Evolutionary conservation across 2,888 invertebrate species (phyloP).

Genomic region (Terebella lapidaria): DNA sequence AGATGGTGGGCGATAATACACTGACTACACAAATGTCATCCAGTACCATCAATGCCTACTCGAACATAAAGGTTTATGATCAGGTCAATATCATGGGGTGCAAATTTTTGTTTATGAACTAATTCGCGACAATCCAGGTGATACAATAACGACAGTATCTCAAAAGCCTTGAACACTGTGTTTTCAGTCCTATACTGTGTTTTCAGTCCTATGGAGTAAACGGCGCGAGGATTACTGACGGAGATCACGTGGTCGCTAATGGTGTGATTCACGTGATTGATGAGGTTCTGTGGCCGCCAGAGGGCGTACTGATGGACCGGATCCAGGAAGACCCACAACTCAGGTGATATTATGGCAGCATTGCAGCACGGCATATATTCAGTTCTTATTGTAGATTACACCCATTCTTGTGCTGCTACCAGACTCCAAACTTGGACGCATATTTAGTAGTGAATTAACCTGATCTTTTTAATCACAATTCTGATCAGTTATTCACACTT

Average conservation of each 20-base stretch:
- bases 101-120: no score
- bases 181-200: no score
- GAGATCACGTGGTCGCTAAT: constrained; percentile 55
- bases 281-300: constrained; percentile 54
- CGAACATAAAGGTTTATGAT: constrained; percentile 55
- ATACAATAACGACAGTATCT: no score
- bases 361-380: no score
- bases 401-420: no score
- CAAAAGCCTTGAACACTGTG: no score
- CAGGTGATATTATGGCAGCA: constrained; percentile 38
- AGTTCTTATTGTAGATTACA: no score
- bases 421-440: no score
- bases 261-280: constrained; percentile 57
- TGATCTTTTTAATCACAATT: no score
- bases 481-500: no score
- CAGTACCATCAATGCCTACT: constrained; percentile 47
- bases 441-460: no score
- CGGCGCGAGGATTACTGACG: constrained; percentile 53
- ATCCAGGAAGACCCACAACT: constrained; percentile 52
- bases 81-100: constrained; percentile 36
- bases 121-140: no score
- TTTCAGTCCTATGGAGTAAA: constrained; percentile 53
- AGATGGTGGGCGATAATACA: constrained; percentile 53
- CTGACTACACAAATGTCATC: constrained; percentile 42
- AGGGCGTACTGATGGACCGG: constrained; percentile 47